A percentile compares a stretch with the other conserved stretches of the same genome.
Evolutionary conservation across 2,888 invertebrate genomes (phyloP).

Genomic region (Ornithoptera priamus): DNA sequence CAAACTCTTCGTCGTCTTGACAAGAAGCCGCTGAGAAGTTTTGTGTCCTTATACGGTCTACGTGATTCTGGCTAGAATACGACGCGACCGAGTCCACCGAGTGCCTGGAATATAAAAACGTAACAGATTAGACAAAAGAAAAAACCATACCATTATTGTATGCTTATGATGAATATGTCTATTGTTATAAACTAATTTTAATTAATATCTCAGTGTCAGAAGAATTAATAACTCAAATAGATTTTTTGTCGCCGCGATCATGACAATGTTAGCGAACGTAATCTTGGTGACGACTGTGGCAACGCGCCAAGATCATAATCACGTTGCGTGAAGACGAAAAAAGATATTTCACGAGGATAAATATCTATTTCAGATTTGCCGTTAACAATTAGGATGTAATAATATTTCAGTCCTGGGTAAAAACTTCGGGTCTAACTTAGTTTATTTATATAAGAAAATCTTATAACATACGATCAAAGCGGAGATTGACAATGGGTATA

Average conservation of each 20-base stretch:
- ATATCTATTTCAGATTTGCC: background rate
- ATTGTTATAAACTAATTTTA: background rate
- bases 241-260: constrained; percentile 8
- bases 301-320: constrained; percentile 29
- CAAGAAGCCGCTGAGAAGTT: constrained; percentile 79
- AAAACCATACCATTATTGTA: constrained; percentile 38
- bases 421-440: background rate
- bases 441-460: background rate
- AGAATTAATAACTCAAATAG: background rate
- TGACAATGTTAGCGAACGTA: constrained; percentile 17
- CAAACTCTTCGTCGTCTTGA: constrained; percentile 76
- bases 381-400: background rate
- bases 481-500: too few relatives aligned
- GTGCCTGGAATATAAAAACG: constrained; percentile 73
- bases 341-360: background rate
- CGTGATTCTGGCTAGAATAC: constrained; percentile 81
- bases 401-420: background rate
- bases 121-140: constrained; percentile 61
- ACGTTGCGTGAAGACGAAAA: constrained; percentile 13
- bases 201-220: background rate
- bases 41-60: constrained; percentile 79
- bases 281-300: constrained; percentile 32
- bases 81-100: constrained; percentile 81
- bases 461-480: background rate
- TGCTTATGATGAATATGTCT: constrained; percentile 46